These are phyloP conservation scores for Diadema setosum DNA, from an alignment of 35 echinoderm and acorn worm species.

Conservation along the genomic window DNA sequence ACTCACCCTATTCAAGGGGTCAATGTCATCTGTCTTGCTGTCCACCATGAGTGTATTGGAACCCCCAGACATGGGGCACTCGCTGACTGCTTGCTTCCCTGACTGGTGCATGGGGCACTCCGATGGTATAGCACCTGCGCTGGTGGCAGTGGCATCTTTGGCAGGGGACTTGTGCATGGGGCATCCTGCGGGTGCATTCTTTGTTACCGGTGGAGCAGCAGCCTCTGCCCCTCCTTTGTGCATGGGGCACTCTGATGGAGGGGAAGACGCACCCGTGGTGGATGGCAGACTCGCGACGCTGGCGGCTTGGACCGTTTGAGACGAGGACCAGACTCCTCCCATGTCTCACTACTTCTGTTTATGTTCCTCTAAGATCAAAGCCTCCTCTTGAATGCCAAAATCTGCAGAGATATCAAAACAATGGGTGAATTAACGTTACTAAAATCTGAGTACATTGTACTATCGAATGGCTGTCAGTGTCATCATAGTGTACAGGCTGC, in stretches of 20 bases:
- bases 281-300: neutral
- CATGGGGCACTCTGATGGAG: constrained; percentile 47
- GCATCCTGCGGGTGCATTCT: constrained; percentile 45
- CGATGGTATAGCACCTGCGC: neutral
- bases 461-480: no score
- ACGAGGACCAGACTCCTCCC: neutral
- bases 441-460: no score
- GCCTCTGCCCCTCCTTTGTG: neutral
- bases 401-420: no score
- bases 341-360: no score
- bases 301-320: neutral
- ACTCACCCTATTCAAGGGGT: constrained; percentile 77
- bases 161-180: constrained; percentile 45
- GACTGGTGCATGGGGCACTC: neutral
- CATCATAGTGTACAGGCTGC: no score
- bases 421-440: no score
- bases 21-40: constrained; percentile 69
- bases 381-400: no score
- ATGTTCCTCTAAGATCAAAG: no score
- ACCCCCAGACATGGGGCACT: constrained; percentile 74
- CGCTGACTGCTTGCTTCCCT: constrained; percentile 17
- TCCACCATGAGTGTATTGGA: constrained; percentile 12
- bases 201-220: neutral
- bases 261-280: neutral
- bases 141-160: neutral